Evolutionary conservation across 37 sponge, comb jelly and placozoan species (phyloP).

Genomic region (Ephydatia muelleri): DNA sequence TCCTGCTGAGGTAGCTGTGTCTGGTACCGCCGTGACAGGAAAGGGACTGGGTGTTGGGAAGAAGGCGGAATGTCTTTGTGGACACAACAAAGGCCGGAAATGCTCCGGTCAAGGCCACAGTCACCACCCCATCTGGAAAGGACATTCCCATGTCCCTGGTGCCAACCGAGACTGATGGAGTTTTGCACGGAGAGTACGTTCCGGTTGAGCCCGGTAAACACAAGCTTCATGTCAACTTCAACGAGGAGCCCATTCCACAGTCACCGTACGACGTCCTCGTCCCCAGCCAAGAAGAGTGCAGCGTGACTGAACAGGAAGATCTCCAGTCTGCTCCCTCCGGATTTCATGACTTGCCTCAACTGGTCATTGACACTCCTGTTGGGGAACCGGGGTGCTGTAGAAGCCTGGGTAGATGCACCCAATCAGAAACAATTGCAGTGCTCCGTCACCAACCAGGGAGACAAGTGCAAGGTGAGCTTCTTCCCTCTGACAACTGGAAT

Average conservation of each 20-base stretch:
- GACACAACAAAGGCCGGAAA: conserved; percentile 80
- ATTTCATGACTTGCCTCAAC: conserved; percentile 24
- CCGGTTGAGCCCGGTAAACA: conserved; percentile 76
- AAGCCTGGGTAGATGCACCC: conserved; percentile 24
- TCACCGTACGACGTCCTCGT: conserved; percentile 80
- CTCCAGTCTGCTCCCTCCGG: too few species aligned
- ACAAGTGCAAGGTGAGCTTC: conserved; percentile 28
- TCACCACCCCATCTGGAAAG: conserved; percentile 68
- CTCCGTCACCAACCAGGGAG: conserved; percentile 23
- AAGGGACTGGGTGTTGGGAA: conserved; percentile 62
- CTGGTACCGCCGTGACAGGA: conserved; percentile 89
- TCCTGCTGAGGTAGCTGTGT: conserved; percentile 70
- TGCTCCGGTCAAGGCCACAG: conserved; percentile 60
- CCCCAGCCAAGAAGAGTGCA: conserved; percentile 28
- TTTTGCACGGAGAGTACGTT: conserved; percentile 42
- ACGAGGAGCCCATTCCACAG: conserved; percentile 62
- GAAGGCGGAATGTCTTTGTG: conserved; percentile 68
- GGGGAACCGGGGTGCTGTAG: neutral
- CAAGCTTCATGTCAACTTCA: conserved; percentile 75
- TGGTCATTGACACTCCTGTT: conserved; percentile 57
- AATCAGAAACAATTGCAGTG: conserved; percentile 36
- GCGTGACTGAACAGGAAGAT: too few species aligned
- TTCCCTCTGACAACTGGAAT: conserved; percentile 42
- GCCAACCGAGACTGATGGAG: conserved; percentile 5
- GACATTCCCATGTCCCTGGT: conserved; percentile 6